These are phyloP conservation scores for Enteromius afrohamiltoni DNA, from an alignment of 2,797 vertebrate genomes.

Conservation along the genomic window DNA sequence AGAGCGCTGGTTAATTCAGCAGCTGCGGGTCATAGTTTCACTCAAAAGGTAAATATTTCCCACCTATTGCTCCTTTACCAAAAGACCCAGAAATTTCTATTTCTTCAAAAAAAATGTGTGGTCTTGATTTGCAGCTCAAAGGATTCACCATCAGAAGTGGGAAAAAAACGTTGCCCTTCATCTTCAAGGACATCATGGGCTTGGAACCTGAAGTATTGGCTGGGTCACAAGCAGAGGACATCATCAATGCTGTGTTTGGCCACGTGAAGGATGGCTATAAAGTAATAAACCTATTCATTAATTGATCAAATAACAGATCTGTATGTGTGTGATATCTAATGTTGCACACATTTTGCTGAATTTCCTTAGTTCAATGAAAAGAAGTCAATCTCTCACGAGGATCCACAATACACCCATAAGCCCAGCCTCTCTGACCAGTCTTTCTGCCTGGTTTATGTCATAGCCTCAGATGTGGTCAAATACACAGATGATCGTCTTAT, in stretches of 20 bases:
- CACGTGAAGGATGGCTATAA: slow-evolving; percentile 39
- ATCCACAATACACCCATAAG: not conserved
- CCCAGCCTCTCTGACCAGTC: not conserved
- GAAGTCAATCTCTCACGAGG: not conserved
- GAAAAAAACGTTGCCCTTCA: no score
- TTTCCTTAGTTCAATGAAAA: not conserved
- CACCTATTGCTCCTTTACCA: no score
- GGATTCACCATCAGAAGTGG: no score
- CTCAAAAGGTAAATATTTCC: no score
- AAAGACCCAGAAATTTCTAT: no score
- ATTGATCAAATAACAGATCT: no score
- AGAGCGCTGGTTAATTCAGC: no score
- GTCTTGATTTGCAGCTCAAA: no score
- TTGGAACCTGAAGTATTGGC: no score
- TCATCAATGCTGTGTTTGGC: slow-evolving; percentile 25
- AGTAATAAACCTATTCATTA: slow-evolving; percentile 10
- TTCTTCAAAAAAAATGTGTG: no score
- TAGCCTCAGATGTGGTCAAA: not conserved
- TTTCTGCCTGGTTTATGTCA: slow-evolving; percentile 31
- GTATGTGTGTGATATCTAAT: not conserved
- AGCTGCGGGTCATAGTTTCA: no score
- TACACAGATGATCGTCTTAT: not conserved
- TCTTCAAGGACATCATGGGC: no score
- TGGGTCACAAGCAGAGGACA: slow-evolving; percentile 9
- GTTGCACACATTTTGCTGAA: not conserved